These are phyloP conservation scores for Calcarius lapponicus DNA, from an alignment of 2,797 vertebrate species.

Conservation along the genomic window DNA sequence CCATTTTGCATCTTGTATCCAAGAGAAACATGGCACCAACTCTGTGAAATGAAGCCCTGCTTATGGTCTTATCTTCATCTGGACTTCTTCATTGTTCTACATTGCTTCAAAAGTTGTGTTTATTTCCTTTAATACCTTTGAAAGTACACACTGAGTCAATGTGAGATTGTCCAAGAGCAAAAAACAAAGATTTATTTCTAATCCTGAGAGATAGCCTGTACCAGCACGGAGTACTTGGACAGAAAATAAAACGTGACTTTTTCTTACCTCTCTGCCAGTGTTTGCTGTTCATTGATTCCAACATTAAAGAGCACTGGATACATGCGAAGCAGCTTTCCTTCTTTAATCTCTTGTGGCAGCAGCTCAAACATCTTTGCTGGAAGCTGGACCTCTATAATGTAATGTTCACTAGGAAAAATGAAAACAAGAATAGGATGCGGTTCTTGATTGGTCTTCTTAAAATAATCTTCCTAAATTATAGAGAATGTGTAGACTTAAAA, in stretches of 20 bases:
- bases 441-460: not conserved
- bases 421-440: not conserved
- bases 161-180: not conserved
- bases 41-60: not conserved
- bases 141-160: not conserved
- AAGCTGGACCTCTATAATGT: slow-evolving; percentile 93
- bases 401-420: slow-evolving; percentile 83
- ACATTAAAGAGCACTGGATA: slow-evolving; percentile 94
- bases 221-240: not conserved
- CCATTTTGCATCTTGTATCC: not conserved
- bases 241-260: not conserved
- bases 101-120: not conserved
- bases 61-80: not conserved
- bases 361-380: slow-evolving; percentile 87
- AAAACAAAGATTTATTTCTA: not conserved
- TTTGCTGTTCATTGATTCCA: slow-evolving; percentile 98
- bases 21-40: not conserved
- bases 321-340: slow-evolving; percentile 87
- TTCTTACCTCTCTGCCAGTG: slow-evolving; percentile 93
- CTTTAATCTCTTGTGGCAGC: slow-evolving; percentile 90
- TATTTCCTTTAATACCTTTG: not conserved
- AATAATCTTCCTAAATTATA: not conserved
- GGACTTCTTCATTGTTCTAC: not conserved
- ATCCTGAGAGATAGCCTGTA: not conserved
- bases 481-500: not conserved